phyloP scores from a whole-genome alignment of 2,888 invertebrate species.

The Cantharis flavilabris region DNA sequence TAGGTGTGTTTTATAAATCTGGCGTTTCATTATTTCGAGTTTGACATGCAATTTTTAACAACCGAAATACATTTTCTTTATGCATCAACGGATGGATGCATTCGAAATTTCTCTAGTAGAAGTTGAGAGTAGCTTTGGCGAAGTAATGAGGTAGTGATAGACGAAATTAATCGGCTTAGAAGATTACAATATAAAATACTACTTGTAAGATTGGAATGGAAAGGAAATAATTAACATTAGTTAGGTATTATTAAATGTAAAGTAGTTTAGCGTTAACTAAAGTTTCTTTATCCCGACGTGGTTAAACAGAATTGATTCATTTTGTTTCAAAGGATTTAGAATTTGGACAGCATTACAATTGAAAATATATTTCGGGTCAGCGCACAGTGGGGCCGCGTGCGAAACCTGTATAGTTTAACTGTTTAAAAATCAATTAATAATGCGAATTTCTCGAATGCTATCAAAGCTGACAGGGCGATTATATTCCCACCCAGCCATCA shows the following conservation, averaged over 20 bases:
- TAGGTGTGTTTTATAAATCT: neutral
- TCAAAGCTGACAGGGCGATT: constrained; percentile 16
- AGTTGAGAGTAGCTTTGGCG: neutral
- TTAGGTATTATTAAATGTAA: neutral
- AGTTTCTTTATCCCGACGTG: neutral
- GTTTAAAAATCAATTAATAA: constrained; percentile 30
- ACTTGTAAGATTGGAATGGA: neutral
- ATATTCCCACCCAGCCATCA: constrained; percentile 14
- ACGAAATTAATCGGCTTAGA: neutral
- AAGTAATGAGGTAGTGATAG: neutral
- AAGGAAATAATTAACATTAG: neutral
- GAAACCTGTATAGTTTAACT: constrained; percentile 7
- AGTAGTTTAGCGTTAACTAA: neutral
- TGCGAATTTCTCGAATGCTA: constrained; percentile 12
- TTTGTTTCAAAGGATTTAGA: neutral
- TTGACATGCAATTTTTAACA: neutral
- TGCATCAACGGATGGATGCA: too few species aligned
- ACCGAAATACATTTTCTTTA: too few species aligned
- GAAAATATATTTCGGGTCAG: constrained; percentile 20
- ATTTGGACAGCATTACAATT: constrained; percentile 8
- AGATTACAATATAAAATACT: neutral
- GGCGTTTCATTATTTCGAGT: neutral
- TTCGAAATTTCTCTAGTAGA: neutral
- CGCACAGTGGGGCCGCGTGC: constrained; percentile 1
- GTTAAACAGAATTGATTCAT: neutral